Conservation (phyloP, 1,140 invertebrate species). For the Scaptomyza graminum region DNA sequence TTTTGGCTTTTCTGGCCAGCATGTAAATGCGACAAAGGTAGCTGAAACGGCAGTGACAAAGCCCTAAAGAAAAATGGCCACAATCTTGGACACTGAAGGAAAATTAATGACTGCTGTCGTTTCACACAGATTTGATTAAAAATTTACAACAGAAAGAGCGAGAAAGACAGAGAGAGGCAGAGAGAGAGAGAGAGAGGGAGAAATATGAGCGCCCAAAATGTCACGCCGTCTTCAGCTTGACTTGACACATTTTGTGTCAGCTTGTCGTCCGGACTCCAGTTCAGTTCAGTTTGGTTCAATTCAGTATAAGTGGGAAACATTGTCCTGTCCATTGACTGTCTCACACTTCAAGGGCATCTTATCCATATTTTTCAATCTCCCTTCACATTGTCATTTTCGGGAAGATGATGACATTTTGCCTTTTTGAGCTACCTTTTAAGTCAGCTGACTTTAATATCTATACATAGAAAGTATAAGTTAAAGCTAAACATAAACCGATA, state of each 20-base stretch:
- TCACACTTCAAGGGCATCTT: slow-evolving; percentile 2
- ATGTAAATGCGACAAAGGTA: slow-evolving; percentile 48
- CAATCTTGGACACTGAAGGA: slow-evolving; percentile 48
- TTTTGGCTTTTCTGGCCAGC: not conserved
- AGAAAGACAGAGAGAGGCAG: not conserved
- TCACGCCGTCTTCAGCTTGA: slow-evolving; percentile 51
- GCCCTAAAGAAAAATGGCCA: slow-evolving; percentile 44
- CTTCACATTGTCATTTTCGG: not conserved
- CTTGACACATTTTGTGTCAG: slow-evolving; percentile 49
- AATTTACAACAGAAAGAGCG: slow-evolving; percentile 32
- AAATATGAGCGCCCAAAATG: slow-evolving; percentile 22
- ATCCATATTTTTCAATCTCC: slow-evolving; percentile 8
- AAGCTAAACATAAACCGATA: too few relatives aligned
- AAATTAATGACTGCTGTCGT: slow-evolving; percentile 55
- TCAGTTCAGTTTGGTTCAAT: not conserved
- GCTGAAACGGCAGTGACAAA: slow-evolving; percentile 28
- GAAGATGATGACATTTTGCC: not conserved
- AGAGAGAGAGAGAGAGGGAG: not conserved
- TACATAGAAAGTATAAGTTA: too few relatives aligned
- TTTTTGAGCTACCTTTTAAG: not conserved
- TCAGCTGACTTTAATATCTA: not conserved
- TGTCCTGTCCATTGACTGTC: slow-evolving; percentile 1
- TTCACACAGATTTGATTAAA: slow-evolving; percentile 50
- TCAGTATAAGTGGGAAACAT: slow-evolving; percentile 1
- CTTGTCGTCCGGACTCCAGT: slow-evolving; percentile 16